These are phyloP conservation scores for Oncorhynchus gorbuscha DNA, from an alignment of 2,113 vertebrate species.

Conservation along the genomic window DNA sequence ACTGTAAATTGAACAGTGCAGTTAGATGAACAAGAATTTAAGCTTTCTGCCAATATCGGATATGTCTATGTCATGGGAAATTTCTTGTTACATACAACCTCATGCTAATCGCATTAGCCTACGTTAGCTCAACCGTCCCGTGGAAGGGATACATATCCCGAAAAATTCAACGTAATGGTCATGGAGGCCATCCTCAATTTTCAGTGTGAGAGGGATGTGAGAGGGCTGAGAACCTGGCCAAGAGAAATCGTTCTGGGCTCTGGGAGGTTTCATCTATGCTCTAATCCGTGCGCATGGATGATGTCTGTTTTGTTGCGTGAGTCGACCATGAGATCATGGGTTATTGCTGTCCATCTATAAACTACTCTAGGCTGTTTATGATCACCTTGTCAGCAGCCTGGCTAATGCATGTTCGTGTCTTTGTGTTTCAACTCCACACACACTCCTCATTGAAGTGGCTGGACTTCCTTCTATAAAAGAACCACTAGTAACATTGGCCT, in stretches of 20 bases:
- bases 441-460: conserved; percentile 21
- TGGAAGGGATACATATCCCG: too few relatives aligned
- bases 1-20: too few relatives aligned
- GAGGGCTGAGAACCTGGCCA: conserved; percentile 5
- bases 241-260: conserved; percentile 12
- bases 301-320: conserved; percentile 7
- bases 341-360: neutral
- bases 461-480: neutral
- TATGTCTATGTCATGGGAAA: too few relatives aligned
- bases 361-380: neutral
- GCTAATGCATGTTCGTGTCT: neutral
- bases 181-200: conserved; percentile 8
- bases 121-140: too few relatives aligned
- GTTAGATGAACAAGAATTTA: too few relatives aligned
- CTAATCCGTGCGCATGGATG: neutral
- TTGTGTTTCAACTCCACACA: conserved; percentile 3
- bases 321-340: conserved; percentile 4
- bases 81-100: too few relatives aligned
- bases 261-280: neutral
- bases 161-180: neutral
- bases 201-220: neutral
- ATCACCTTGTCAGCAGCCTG: neutral
- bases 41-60: too few relatives aligned
- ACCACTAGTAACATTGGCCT: conserved; percentile 21
- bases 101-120: too few relatives aligned